These are phyloP conservation scores for Eupsilia transversa DNA, from an alignment of 2,888 invertebrate species.

Conservation along the genomic window DNA sequence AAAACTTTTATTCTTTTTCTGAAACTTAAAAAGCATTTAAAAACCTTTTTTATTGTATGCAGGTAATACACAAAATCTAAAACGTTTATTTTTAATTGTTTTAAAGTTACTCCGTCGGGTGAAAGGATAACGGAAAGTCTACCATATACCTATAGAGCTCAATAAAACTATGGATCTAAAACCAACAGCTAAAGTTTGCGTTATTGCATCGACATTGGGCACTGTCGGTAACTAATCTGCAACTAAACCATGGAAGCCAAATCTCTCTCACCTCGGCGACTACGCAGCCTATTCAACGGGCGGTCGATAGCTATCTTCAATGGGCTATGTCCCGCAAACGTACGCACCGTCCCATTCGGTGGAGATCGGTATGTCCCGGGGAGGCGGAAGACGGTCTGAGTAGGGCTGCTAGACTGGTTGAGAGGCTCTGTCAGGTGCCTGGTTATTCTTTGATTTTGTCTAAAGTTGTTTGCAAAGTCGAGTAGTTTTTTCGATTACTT, in stretches of 20 bases:
- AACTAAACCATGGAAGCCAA: constrained; percentile 36
- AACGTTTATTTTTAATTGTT: too few species aligned
- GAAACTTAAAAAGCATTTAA: not conserved
- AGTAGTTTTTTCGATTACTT: not conserved
- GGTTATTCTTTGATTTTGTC: not conserved
- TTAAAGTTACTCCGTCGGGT: too few species aligned
- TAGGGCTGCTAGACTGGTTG: constrained; percentile 56
- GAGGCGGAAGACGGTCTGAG: constrained; percentile 62
- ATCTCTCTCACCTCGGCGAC: constrained; percentile 60
- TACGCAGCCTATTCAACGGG: constrained; percentile 71
- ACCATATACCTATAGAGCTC: too few species aligned
- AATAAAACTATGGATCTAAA: not conserved
- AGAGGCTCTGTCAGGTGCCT: constrained; percentile 34
- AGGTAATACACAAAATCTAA: not conserved
- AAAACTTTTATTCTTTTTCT: constrained; percentile 17
- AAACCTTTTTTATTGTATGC: too few species aligned
- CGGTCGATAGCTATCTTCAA: constrained; percentile 83
- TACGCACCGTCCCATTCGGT: constrained; percentile 78
- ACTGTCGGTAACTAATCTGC: not conserved
- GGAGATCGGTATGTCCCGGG: constrained; percentile 79
- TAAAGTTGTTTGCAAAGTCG: not conserved
- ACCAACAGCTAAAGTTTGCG: not conserved
- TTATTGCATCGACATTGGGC: not conserved
- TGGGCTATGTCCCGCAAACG: constrained; percentile 78
- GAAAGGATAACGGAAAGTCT: too few species aligned